Evolutionary conservation across 2,797 vertebrate genomes (phyloP).

Genomic region (Ibycter americanus): DNA sequence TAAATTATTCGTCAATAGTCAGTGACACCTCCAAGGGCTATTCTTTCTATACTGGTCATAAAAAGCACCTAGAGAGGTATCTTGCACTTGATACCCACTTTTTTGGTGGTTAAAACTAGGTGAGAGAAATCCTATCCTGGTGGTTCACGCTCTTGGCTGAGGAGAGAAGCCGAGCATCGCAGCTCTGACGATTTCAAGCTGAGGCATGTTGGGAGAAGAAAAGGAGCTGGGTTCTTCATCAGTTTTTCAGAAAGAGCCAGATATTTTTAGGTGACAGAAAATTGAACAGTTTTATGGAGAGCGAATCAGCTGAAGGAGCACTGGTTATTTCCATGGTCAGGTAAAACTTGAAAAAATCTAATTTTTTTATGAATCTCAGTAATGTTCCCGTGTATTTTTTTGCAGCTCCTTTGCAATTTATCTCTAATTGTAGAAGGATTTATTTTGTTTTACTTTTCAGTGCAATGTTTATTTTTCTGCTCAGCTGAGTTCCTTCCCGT

Average conservation of each 20-base stretch:
- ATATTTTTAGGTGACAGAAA: constrained; percentile 40
- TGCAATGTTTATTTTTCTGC: neutral
- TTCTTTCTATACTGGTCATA: neutral
- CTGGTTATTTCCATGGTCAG: neutral
- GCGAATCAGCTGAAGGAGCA: neutral
- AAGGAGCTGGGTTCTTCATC: neutral
- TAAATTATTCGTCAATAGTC: neutral
- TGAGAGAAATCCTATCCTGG: neutral
- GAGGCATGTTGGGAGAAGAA: constrained; percentile 24
- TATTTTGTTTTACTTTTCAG: neutral
- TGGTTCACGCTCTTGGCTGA: neutral
- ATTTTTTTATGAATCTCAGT: neutral
- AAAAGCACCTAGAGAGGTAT: neutral
- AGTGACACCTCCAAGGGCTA: neutral
- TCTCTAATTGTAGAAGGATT: neutral
- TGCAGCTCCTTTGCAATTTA: neutral
- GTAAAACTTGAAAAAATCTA: neutral
- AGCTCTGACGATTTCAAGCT: constrained; percentile 25
- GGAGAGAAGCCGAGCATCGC: neutral
- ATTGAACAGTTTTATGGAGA: neutral
- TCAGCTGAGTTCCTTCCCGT: neutral
- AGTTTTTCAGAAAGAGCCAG: neutral
- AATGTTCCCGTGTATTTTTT: neutral
- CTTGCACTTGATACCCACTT: neutral
- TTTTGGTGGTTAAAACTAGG: neutral